phyloP scores from a whole-genome alignment of 2,797 vertebrate species.

The Anguilla obscura region DNA sequence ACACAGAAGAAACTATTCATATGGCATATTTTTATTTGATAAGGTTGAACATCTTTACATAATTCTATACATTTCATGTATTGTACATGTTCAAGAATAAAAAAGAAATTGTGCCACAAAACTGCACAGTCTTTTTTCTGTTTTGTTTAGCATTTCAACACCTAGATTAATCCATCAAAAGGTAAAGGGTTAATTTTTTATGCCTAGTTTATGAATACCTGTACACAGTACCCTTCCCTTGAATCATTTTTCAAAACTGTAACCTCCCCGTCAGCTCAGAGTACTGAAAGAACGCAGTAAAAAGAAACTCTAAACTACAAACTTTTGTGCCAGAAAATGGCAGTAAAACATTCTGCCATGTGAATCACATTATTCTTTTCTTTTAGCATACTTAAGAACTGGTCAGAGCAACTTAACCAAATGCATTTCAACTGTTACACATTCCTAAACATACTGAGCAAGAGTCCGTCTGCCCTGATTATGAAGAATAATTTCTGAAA shows the following conservation, averaged over 20 bases:
- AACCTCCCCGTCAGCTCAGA: neutral
- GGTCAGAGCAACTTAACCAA: neutral
- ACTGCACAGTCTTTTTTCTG: neutral
- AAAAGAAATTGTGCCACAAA: conserved; percentile 23
- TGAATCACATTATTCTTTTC: neutral
- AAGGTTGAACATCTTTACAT: neutral
- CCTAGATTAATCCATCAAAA: neutral
- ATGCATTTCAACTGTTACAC: neutral
- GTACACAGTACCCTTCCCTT: neutral
- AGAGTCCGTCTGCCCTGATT: neutral
- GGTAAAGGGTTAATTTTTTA: neutral
- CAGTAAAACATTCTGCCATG: neutral
- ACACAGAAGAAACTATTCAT: neutral
- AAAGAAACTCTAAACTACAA: neutral
- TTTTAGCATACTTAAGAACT: neutral
- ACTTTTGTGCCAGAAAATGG: neutral
- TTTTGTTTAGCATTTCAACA: conserved; percentile 3
- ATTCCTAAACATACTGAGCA: neutral
- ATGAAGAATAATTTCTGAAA: neutral
- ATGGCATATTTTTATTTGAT: conserved; percentile 10
- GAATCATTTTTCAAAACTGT: neutral
- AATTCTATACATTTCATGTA: conserved; percentile 27
- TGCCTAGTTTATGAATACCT: neutral
- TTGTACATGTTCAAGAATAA: conserved; percentile 17
- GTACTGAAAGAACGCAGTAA: neutral